A percentile compares a stretch with the other conserved stretches of the same genome.
These are phyloP conservation scores for Protobothrops flavoviridis DNA, from an alignment of 2,113 vertebrate genomes.

Conservation along the genomic window DNA sequence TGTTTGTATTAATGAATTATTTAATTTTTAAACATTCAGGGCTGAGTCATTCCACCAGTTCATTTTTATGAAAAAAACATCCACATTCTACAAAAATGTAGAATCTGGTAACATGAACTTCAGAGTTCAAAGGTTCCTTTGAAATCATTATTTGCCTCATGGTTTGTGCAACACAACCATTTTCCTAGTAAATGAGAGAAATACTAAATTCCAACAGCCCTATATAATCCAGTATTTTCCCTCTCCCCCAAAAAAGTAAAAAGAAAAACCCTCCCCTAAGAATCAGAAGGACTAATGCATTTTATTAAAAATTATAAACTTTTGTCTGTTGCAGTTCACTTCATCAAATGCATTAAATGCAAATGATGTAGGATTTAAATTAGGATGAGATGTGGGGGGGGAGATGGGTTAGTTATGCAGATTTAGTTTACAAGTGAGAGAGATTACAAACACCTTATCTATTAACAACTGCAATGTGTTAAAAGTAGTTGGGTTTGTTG, in stretches of 20 bases:
- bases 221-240: not conserved
- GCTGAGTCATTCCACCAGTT: too few relatives aligned
- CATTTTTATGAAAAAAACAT: not conserved
- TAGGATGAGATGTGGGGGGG: not conserved
- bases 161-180: not conserved
- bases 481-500: not conserved
- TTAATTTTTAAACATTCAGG: too few relatives aligned
- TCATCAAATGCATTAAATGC: not conserved
- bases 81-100: not conserved
- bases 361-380: not conserved
- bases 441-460: not conserved
- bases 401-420: not conserved
- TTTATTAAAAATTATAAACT: not conserved
- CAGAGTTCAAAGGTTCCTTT: not conserved
- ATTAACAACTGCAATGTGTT: not conserved
- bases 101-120: not conserved
- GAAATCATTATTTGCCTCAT: not conserved
- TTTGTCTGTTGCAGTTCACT: not conserved
- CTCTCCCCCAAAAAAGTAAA: not conserved
- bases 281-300: not conserved
- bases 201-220: not conserved
- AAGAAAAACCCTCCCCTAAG: not conserved
- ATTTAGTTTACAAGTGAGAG: not conserved
- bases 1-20: too few relatives aligned
- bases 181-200: not conserved